Percentiles rank a stretch among this genome's conserved stretches.
These are phyloP conservation scores for Cephalopterus ornatus DNA, from an alignment of 2,113 vertebrate genomes.

Conservation along the genomic window DNA sequence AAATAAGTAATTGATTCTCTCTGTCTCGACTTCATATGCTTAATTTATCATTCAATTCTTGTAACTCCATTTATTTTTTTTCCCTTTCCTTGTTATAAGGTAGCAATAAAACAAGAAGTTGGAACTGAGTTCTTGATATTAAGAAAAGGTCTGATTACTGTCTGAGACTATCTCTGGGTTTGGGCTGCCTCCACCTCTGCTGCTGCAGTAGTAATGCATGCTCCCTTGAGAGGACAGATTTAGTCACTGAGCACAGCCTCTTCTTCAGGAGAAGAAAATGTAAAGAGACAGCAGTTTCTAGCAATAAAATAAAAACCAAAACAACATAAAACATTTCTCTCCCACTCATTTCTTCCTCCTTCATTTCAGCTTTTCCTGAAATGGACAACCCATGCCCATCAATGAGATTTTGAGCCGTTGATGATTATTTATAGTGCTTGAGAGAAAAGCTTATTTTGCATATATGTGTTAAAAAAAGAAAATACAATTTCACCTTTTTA, in stretches of 20 bases:
- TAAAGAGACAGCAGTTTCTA: slow-evolving; percentile 59
- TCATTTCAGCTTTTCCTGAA: slow-evolving; percentile 18
- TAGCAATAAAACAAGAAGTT: neutral
- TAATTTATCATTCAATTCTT: slow-evolving; percentile 15
- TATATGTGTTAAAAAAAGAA: neutral
- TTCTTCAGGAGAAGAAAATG: slow-evolving; percentile 57
- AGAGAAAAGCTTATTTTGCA: slow-evolving; percentile 38
- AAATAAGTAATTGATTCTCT: slow-evolving; percentile 12
- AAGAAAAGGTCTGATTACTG: neutral
- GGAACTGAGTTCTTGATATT: neutral
- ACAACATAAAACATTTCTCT: neutral
- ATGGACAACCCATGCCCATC: neutral
- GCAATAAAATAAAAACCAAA: slow-evolving; percentile 16
- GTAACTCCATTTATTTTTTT: slow-evolving; percentile 8
- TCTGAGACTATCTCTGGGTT: neutral
- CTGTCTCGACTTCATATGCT: neutral
- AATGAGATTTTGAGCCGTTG: neutral
- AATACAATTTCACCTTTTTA: neutral
- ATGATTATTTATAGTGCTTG: neutral
- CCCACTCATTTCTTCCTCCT: neutral
- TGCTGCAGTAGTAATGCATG: slow-evolving; percentile 15
- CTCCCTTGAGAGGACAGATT: slow-evolving; percentile 51
- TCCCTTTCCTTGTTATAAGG: neutral
- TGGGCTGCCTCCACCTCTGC: slow-evolving; percentile 5
- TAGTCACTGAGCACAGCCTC: neutral